Evolutionary conservation across 1,140 invertebrate species (phyloP), one percentile per base, ranked within the genome.

Genomic region (Pemphigus obesinymphae): DNA sequence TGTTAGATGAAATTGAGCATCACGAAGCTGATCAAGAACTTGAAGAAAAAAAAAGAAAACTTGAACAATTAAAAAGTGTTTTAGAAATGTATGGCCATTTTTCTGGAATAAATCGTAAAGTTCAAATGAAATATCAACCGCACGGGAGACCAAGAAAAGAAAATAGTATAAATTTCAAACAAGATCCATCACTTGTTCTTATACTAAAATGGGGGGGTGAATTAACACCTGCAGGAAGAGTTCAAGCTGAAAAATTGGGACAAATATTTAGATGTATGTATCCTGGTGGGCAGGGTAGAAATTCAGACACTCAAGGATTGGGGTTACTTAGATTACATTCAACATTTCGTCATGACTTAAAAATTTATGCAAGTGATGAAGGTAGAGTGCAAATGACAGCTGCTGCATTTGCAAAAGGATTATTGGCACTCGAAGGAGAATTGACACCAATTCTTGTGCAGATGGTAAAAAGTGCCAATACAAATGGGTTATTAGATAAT

Each of bases 11-110:
- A 88, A 96, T 97, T 83, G 93, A 96, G 85, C 93, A 92, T 80
- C 91, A 92, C 83, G 91, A 91, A 83, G 92, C 92, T 29, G 94
- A 97, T 85, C 92, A 94, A 0, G 97, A 98, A 87, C 92, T 99
- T n/a, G 96, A 98, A 87, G 97, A 98, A 87, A 96, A 96, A 86
- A 95, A 97, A 86, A 95, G 95, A 29, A 99, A 99, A 89, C 88
- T 99, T 81, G 96, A 99, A 86, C 98, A 99, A 87, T 89, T 99
- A 1, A 99, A 99, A 88, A 94, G 95, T 85, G 98, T 99, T 61
- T 88, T 99, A 11, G 98, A 99, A 92, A 99, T 99, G 98, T 98
- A 99, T 88, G 98, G 98, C 0, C 97, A 99, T 89, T 99, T 99
- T 89, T 99, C 97, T 55, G 98, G 98, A 23, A 99, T 99, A 83